phyloP scores from a whole-genome alignment of 1,140 invertebrate species.

The Linepithema humile region DNA sequence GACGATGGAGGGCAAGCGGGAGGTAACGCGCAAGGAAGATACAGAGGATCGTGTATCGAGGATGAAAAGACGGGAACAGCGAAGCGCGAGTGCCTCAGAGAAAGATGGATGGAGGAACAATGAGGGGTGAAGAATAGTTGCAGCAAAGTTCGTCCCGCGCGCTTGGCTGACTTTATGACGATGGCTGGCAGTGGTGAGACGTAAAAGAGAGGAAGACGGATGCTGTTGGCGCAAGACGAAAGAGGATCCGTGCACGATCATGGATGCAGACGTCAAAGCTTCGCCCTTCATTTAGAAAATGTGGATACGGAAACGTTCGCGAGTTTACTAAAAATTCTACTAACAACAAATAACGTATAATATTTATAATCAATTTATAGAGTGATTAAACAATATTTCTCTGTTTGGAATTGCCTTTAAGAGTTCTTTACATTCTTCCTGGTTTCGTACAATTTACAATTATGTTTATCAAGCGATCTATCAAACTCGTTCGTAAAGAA shows the following conservation, averaged over 20 bases:
- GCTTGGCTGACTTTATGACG: constrained; percentile 81
- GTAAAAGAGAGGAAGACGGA: constrained; percentile 67
- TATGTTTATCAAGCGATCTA: too few species aligned
- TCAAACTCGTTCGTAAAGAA: neutral
- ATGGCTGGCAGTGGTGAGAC: constrained; percentile 72
- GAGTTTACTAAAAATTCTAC: neutral
- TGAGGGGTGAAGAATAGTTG: constrained; percentile 56
- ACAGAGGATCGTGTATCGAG: neutral
- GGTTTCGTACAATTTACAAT: neutral
- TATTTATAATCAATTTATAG: neutral
- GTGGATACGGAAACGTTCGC: neutral
- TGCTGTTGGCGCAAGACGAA: neutral
- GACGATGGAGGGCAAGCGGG: constrained; percentile 35
- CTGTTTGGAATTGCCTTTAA: neutral
- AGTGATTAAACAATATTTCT: neutral
- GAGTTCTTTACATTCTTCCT: neutral
- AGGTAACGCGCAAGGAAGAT: constrained; percentile 13
- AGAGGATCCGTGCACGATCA: constrained; percentile 35
- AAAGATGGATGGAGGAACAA: constrained; percentile 56
- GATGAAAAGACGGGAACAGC: neutral
- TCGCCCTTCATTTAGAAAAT: constrained; percentile 62
- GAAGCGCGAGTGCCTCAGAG: neutral
- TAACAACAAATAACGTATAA: neutral
- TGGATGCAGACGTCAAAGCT: constrained; percentile 27
- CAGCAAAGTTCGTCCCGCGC: constrained; percentile 73